These are phyloP conservation scores for Cepphus grylle DNA, from an alignment of 2,113 vertebrate genomes.

Conservation along the genomic window DNA sequence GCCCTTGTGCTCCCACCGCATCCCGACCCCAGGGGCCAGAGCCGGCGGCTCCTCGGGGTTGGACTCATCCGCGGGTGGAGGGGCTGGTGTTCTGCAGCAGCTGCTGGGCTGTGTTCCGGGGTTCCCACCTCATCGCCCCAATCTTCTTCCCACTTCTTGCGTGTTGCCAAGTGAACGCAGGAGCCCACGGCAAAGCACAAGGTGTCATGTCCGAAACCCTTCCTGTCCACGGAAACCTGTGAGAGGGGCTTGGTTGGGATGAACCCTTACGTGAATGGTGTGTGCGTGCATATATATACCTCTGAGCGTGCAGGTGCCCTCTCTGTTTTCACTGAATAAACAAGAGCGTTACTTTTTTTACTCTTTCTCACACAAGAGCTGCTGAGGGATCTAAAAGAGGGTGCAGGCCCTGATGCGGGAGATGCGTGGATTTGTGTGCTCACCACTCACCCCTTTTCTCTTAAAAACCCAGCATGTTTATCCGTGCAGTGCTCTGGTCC, in stretches of 20 bases:
- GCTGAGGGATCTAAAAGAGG: neutral
- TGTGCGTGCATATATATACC: too few species aligned
- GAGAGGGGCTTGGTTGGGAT: neutral
- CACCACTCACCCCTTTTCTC: neutral
- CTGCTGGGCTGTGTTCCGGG: neutral
- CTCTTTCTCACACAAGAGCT: neutral
- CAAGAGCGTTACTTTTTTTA: neutral
- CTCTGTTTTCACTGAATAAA: neutral
- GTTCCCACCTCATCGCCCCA: fast-evolving
- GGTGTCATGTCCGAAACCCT: neutral
- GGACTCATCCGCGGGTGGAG: neutral
- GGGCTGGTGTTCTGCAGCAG: fast-evolving
- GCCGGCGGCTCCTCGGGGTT: neutral
- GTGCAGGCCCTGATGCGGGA: neutral
- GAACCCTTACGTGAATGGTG: neutral
- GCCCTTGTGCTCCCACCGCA: neutral
- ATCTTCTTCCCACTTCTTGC: fast-evolving
- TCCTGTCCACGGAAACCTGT: neutral
- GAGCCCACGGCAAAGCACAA: neutral
- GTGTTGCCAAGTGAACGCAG: fast-evolving
- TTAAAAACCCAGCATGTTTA: fast-evolving
- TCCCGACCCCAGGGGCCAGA: neutral
- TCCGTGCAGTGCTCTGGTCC: neutral
- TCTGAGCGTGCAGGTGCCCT: neutral
- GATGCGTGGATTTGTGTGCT: neutral